Conservation (phyloP, 2,113 vertebrate genomes). For the Aythya baeri region DNA sequence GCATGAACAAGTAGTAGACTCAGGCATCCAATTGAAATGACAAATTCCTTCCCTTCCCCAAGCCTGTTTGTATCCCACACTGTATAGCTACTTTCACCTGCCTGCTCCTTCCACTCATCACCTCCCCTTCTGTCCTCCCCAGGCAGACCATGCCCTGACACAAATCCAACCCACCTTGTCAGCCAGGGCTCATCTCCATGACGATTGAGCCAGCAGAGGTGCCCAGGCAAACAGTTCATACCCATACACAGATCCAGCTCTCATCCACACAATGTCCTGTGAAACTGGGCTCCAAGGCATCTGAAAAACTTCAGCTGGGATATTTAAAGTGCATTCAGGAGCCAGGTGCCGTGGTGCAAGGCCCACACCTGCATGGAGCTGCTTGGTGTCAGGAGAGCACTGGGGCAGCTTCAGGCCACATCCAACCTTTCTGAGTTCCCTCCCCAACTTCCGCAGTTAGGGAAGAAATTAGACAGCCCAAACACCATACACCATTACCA, state of each 20-base stretch:
- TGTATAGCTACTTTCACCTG: not conserved
- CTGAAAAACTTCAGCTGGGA: not conserved
- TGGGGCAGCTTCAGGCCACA: not conserved
- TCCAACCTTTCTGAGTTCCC: not conserved
- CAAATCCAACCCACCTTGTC: not conserved
- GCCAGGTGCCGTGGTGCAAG: not conserved
- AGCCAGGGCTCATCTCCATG: not conserved
- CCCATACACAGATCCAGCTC: not conserved
- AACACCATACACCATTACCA: not conserved
- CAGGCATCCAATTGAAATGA: not conserved
- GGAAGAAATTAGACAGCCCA: not conserved
- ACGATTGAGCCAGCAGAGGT: not conserved
- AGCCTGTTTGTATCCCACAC: not conserved
- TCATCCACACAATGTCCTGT: not conserved
- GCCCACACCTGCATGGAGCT: not conserved
- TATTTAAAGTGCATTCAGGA: not conserved
- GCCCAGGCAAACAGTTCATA: not conserved
- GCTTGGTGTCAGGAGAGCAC: not conserved
- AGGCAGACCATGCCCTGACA: not conserved
- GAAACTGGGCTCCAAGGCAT: not conserved
- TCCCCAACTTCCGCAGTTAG: rapidly evolving
- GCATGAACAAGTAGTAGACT: not conserved
- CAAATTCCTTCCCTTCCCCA: not conserved
- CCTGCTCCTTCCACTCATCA: not conserved
- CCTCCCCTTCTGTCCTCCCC: not conserved